These are phyloP conservation scores for Dromas ardeola DNA, from an alignment of 2,113 vertebrate species.

Conservation along the genomic window DNA sequence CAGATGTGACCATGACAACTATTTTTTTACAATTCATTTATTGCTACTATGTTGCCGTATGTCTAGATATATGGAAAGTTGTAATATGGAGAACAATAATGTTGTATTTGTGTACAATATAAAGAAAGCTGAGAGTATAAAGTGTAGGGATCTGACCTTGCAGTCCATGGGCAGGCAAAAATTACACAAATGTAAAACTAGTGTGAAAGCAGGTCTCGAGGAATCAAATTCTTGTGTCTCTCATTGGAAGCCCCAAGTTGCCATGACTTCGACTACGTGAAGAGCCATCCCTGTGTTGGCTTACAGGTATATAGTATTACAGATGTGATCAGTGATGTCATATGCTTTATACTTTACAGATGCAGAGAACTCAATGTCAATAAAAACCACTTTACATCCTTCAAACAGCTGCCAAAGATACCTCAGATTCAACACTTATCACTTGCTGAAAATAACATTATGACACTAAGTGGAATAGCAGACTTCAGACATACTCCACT, in stretches of 20 bases:
- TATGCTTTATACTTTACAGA: constrained; percentile 71
- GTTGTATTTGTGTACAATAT: background rate
- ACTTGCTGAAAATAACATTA: constrained; percentile 89
- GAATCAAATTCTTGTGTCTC: background rate
- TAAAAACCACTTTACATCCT: constrained; percentile 87
- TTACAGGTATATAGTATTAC: background rate
- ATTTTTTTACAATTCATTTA: background rate
- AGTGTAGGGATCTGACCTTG: background rate
- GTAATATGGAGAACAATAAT: background rate
- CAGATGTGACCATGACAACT: background rate
- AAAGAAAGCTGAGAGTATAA: background rate
- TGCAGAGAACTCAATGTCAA: constrained; percentile 91
- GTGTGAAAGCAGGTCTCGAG: background rate
- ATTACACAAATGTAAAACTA: background rate
- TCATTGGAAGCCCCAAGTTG: background rate
- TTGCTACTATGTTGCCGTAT: background rate
- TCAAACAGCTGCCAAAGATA: constrained; percentile 91
- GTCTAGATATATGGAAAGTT: background rate
- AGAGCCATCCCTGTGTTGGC: background rate
- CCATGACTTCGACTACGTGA: background rate
- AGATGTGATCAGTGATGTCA: background rate
- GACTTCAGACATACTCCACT: constrained; percentile 78
- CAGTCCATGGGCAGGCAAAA: background rate
- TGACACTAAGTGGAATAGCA: constrained; percentile 81
- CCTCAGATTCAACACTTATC: constrained; percentile 89